These are phyloP conservation scores for Lepidurus arcticus DNA, from an alignment of 1,140 invertebrate species.

Conservation along the genomic window DNA sequence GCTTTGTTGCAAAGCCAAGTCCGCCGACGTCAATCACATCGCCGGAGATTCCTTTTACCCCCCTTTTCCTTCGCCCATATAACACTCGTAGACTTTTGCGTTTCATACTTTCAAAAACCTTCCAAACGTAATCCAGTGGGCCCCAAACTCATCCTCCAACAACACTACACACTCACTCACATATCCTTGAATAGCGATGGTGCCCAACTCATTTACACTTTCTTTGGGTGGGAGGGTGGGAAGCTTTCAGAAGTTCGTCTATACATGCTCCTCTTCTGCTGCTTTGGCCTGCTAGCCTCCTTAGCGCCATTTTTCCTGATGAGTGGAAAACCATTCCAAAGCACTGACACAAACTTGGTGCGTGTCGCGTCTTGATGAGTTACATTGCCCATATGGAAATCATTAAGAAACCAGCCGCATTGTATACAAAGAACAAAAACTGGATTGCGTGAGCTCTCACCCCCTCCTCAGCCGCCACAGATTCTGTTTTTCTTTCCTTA, in stretches of 20 bases:
- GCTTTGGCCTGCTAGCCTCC: neutral
- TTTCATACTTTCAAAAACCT: neutral
- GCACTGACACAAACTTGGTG: too few species aligned
- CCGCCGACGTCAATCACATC: slow-evolving; percentile 20
- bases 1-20: neutral
- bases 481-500: slow-evolving; percentile 11
- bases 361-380: neutral
- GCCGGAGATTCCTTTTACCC: neutral
- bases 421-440: slow-evolving; percentile 22
- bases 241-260: neutral
- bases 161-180: neutral
- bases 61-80: neutral
- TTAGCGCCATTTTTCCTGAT: neutral
- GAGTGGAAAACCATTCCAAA: neutral
- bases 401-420: neutral
- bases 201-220: slow-evolving; percentile 22
- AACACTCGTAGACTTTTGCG: neutral
- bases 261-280: neutral
- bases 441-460: neutral
- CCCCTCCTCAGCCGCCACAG: neutral
- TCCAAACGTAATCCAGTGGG: neutral
- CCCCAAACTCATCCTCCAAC: neutral
- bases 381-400: slow-evolving; percentile 22
- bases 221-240: neutral
- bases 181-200: slow-evolving; percentile 19